phyloP scores from a whole-genome alignment of 2,888 invertebrate genomes.

The Anthophora plumipes region DNA sequence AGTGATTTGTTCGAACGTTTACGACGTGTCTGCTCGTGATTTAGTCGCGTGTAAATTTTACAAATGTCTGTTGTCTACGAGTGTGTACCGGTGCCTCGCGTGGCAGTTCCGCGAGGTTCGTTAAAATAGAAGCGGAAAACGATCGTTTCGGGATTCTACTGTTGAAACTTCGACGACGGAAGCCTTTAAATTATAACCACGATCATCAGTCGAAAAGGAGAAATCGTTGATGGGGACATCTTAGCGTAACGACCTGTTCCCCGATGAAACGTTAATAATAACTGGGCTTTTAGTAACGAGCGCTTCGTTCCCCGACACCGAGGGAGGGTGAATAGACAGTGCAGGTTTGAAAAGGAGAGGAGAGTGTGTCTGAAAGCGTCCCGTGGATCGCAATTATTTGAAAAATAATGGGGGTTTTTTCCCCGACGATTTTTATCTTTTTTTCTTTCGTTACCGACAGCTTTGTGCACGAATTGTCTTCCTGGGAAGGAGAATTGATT shows the following conservation, averaged over 20 bases:
- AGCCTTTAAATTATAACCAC: constrained; percentile 51
- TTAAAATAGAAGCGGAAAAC: constrained; percentile 19
- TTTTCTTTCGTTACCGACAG: not conserved
- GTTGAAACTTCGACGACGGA: constrained; percentile 22
- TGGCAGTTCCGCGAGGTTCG: not conserved
- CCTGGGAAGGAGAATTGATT: no score
- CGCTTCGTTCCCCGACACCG: constrained; percentile 18
- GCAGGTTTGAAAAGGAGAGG: not conserved
- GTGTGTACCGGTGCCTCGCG: no score
- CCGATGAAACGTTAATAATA: constrained; percentile 54
- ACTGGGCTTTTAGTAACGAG: constrained; percentile 26
- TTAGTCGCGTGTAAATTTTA: no score
- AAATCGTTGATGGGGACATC: constrained; percentile 60
- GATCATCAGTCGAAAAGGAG: constrained; percentile 47
- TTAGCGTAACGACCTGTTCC: constrained; percentile 41
- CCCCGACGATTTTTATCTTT: not conserved
- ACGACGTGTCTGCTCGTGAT: no score
- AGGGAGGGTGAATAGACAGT: constrained; percentile 1
- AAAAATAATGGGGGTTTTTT: not conserved
- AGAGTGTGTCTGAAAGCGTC: not conserved
- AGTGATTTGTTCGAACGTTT: not conserved
- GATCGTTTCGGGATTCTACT: constrained; percentile 4
- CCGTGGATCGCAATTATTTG: not conserved
- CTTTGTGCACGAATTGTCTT: not conserved
- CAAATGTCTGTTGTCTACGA: no score